Conservation (phyloP, 2,888 invertebrate species). For the Parochlus steinenii region DNA sequence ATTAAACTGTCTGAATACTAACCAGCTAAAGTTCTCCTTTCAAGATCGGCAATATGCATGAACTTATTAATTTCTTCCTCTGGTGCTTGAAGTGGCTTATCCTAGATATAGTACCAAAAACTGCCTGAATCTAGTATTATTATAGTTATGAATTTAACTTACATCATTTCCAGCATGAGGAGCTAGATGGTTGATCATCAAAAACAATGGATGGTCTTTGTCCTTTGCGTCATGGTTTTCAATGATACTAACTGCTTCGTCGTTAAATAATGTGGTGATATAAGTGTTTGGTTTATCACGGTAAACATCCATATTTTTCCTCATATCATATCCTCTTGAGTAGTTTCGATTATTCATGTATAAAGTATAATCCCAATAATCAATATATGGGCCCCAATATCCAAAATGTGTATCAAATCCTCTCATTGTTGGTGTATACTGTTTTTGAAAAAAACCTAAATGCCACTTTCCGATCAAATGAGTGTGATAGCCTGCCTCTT, state of each 20-base stretch:
- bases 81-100: conserved; percentile 53
- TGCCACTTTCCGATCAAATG: conserved; percentile 86
- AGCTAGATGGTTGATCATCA: conserved; percentile 64
- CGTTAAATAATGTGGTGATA: conserved; percentile 51
- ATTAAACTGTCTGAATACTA: conserved; percentile 13
- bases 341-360: conserved; percentile 25
- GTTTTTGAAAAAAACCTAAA: conserved; percentile 52
- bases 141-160: too few relatives aligned
- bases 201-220: conserved; percentile 65
- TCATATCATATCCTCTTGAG: conserved; percentile 33
- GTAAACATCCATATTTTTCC: conserved; percentile 33
- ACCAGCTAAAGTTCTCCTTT: conserved; percentile 54
- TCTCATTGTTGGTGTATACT: conserved; percentile 45
- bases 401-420: conserved; percentile 75
- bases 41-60: conserved; percentile 44
- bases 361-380: conserved; percentile 55
- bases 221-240: conserved; percentile 34
- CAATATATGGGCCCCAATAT: conserved; percentile 65
- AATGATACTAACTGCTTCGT: conserved; percentile 46
- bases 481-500: conserved; percentile 59
- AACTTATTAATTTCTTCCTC: conserved; percentile 50
- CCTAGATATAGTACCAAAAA: too few relatives aligned
- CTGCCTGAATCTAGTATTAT: too few relatives aligned
- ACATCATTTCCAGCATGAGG: conserved; percentile 61
- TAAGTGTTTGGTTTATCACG: conserved; percentile 40